Percentiles rank a stretch among this genome's conserved stretches.
These are phyloP conservation scores for Pseudomyrmex concolor DNA, from an alignment of 1,140 invertebrate species.

Conservation along the genomic window DNA sequence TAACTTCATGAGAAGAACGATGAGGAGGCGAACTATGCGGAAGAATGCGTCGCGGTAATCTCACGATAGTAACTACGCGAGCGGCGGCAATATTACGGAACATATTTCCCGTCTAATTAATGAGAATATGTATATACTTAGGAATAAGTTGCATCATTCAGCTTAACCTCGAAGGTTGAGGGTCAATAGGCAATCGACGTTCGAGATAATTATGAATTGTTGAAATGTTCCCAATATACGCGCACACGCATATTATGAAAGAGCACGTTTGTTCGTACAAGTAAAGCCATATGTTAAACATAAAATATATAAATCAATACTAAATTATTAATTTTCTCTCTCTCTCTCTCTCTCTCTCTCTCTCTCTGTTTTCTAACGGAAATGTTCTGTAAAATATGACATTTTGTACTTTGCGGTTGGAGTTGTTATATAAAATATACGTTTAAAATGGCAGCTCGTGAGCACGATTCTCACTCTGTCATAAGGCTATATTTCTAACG, in stretches of 20 bases:
- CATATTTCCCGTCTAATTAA: slow-evolving; percentile 49
- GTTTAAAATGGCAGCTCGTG: background rate
- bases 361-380: background rate
- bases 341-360: background rate
- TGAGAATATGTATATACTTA: slow-evolving; percentile 34
- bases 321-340: background rate
- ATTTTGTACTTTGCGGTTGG: too few relatives aligned
- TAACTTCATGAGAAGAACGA: slow-evolving; percentile 16
- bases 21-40: slow-evolving; percentile 25
- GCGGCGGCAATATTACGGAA: slow-evolving; percentile 21
- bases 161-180: slow-evolving; percentile 27
- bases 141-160: slow-evolving; percentile 31
- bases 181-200: slow-evolving; percentile 42
- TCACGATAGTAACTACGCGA: slow-evolving; percentile 22
- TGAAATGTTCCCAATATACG: slow-evolving; percentile 27
- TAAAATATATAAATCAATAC: too few relatives aligned
- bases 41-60: slow-evolving; percentile 36
- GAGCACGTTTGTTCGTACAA: background rate
- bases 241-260: background rate
- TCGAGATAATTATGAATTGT: slow-evolving; percentile 48
- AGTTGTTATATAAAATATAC: too few relatives aligned
- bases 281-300: background rate
- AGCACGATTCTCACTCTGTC: slow-evolving; percentile 16
- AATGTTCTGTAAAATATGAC: background rate
- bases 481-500: slow-evolving; percentile 31